Conservation (phyloP, 2,113 vertebrate genomes). For the Bos javanicus region DNA sequence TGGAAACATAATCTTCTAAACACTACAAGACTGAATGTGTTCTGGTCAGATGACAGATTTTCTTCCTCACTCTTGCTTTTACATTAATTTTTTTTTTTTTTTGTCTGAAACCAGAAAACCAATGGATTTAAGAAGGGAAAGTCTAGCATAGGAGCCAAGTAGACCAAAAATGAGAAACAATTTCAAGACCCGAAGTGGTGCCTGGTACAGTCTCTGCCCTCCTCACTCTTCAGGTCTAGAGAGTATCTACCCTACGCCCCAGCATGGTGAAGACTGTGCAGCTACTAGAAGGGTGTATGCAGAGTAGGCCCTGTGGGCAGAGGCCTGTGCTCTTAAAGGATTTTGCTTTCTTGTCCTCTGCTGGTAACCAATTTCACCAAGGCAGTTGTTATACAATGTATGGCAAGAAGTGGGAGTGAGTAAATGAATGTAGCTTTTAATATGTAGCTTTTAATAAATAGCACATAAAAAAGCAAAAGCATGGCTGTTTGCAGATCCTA, state of each 20-base stretch:
- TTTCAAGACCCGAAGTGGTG: not conserved
- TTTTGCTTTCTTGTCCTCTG: not conserved
- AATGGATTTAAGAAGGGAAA: not conserved
- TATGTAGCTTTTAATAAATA: not conserved
- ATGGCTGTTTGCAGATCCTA: not conserved
- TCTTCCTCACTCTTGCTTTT: slow-evolving; percentile 34
- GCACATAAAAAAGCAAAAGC: not conserved
- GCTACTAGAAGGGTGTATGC: not conserved
- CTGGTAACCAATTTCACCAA: not conserved
- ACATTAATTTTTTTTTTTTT: not conserved
- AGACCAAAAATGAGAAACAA: not conserved
- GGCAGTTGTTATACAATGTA: not conserved
- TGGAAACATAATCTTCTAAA: not conserved
- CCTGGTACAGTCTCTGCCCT: not conserved
- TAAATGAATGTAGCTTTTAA: not conserved
- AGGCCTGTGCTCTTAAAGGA: not conserved
- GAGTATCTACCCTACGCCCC: not conserved
- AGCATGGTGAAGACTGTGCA: not conserved
- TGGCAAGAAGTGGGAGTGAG: not conserved
- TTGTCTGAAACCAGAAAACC: not conserved
- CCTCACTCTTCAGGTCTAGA: not conserved
- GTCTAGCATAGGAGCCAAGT: not conserved
- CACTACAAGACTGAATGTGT: not conserved
- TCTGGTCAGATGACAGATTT: not conserved
- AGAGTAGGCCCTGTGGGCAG: not conserved